Evolutionary conservation across 2,888 invertebrate genomes (phyloP), one percentile per base, ranked within the genome.

Genomic region (Microchrysa polita): DNA sequence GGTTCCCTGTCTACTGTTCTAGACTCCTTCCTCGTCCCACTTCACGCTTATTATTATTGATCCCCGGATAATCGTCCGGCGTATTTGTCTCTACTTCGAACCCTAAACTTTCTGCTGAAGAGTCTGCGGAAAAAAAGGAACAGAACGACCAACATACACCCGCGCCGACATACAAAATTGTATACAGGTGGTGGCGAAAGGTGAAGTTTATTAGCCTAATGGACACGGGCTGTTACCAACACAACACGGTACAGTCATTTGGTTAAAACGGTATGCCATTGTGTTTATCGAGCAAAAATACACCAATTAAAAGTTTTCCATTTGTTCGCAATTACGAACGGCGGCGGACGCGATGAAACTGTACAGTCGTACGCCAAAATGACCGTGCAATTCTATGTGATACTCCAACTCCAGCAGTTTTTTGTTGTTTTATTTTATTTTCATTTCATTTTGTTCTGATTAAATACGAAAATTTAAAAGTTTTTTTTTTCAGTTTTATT

Each of bases 261-360:
- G 10, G 48, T 48, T 48, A 48, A 48, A 48, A 48, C 10, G 48
- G 12, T 10, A n/a, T n/a, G 48, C 48, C 16, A 48, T 48, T 48
- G 48, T 48, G 12, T n/a, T 48, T n/a, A 10, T 12, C 48, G 12
- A 34, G 27, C 27, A 34, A 52, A 55, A 55, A 20, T 55, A 55
- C 55, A 5, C 55, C 55, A 55, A 55, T 55, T 55, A 55, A 55
- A 55, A 55, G 55, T 55, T 55, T 55, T 55, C 18, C 20, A 20
- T 16, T 55, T 16, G 55, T 20, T 20, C 14, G 52, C 16, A 16
- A 52, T 52, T 55, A 20, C 55, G 55, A 55, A 34, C 7, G 27
- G 27, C 27, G 27, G 27, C 27, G 7, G 27, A 5, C 27, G 27
- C 7, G 27, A 7, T 34, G 27, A 7, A 7, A 34, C 27, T 34